These are phyloP conservation scores for roundworm (Caenorhabditis elegans) DNA, from an alignment of 1,140 invertebrate species.

Conservation along the genomic window WBcel235 BX284605.5:8805001-8805500, in stretches of 20 bases:
- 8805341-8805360: neutral
- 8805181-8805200: neutral
- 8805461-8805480: neutral
- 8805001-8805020: no score
- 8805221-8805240: slow-evolving; percentile 7
- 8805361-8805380: neutral
- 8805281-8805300: neutral
- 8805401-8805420: no score
- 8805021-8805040: no score
- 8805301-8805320: slow-evolving; percentile 8
- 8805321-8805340: neutral
- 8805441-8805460: no score
- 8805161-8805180: neutral
- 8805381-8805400: neutral
- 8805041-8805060: no score
- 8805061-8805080: no score
- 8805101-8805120: no score
- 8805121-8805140: no score
- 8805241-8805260: slow-evolving; percentile 10
- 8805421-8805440: no score
- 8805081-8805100: no score
- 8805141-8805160: neutral
- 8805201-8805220: neutral
- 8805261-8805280: neutral
- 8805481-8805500: neutral